Evolutionary conservation across 2,888 invertebrate species (phyloP).

Genomic region (Lordiphosa andalusiaca): DNA sequence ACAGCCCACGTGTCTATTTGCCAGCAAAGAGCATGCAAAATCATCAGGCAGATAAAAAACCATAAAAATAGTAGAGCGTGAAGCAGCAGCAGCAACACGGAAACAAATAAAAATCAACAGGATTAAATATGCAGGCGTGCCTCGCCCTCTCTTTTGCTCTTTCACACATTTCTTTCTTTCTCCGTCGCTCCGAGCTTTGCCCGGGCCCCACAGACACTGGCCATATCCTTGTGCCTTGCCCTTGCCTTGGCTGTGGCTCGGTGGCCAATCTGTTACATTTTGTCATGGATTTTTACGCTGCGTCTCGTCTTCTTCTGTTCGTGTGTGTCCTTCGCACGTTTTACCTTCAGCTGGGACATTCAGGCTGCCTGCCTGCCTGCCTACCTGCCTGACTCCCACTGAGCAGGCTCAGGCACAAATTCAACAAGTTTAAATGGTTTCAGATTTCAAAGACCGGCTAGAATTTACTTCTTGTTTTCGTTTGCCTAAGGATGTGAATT

Average conservation of each 20-base stretch:
- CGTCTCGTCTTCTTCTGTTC: constrained; percentile 16
- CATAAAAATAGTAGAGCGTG: constrained; percentile 52
- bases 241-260: constrained; percentile 19
- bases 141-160: constrained; percentile 6
- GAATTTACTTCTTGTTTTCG: no score
- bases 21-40: constrained; percentile 55
- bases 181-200: constrained; percentile 43
- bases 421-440: constrained; percentile 53
- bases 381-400: constrained; percentile 15
- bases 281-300: constrained; percentile 56
- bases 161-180: constrained; percentile 11
- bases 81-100: constrained; percentile 33
- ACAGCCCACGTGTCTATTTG: constrained; percentile 14
- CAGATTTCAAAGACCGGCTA: neutral
- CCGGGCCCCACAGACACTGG: constrained; percentile 44
- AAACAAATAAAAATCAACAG: constrained; percentile 70
- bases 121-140: constrained; percentile 62
- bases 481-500: no score
- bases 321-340: constrained; percentile 46
- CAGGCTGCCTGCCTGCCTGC: constrained; percentile 12
- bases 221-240: constrained; percentile 34
- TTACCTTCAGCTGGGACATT: constrained; percentile 46
- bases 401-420: constrained; percentile 22
- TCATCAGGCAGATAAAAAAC: constrained; percentile 53
- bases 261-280: constrained; percentile 66